These are phyloP conservation scores for Heliconius nattereri DNA, from an alignment of 1,140 invertebrate species.

Conservation along the genomic window DNA sequence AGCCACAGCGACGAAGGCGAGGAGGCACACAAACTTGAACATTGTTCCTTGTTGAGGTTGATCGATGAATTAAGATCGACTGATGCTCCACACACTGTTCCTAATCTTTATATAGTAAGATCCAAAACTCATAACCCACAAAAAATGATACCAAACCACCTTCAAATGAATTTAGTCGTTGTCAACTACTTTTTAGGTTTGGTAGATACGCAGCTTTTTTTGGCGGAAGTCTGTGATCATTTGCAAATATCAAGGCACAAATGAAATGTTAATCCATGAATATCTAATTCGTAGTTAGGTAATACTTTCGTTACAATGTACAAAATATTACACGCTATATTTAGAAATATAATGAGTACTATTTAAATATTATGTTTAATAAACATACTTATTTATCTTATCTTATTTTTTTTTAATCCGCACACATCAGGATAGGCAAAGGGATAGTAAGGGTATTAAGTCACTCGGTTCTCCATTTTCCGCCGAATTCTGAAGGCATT, in stretches of 20 bases:
- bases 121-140: slow-evolving; percentile 32
- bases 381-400: too few species aligned
- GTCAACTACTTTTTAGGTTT: slow-evolving; percentile 39
- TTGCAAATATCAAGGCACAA: slow-evolving; percentile 35
- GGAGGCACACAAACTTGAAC: slow-evolving; percentile 78
- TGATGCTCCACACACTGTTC: slow-evolving; percentile 54
- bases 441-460: too few species aligned
- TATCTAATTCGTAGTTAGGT: not conserved
- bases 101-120: slow-evolving; percentile 62
- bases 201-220: slow-evolving; percentile 30
- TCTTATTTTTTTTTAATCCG: too few species aligned
- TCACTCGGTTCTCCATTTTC: too few species aligned
- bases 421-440: too few species aligned
- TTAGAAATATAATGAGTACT: not conserved
- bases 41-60: slow-evolving; percentile 78
- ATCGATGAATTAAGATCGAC: slow-evolving; percentile 61
- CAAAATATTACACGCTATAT: not conserved
- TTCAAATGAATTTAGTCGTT: slow-evolving; percentile 53
- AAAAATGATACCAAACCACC: slow-evolving; percentile 66
- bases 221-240: slow-evolving; percentile 36
- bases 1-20: slow-evolving; percentile 66
- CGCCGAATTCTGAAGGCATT: too few species aligned
- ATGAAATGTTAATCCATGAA: slow-evolving; percentile 13
- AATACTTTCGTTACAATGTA: not conserved
- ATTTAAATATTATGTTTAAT: too few species aligned